Evolutionary conservation across 2,113 vertebrate genomes (phyloP).

Genomic region (Psammodynastes pulverulentus): DNA sequence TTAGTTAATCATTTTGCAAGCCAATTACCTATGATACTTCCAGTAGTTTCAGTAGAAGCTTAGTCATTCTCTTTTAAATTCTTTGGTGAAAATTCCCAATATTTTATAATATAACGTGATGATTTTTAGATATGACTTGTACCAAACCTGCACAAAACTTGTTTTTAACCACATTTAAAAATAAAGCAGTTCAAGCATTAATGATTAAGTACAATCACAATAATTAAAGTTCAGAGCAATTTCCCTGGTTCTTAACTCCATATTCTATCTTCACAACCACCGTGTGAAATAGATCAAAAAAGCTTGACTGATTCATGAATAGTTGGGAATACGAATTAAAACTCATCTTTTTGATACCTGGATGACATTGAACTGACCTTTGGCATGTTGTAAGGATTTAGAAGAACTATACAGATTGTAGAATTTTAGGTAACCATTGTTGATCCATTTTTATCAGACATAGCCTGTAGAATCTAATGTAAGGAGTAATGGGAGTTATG

Average conservation of each 20-base stretch:
- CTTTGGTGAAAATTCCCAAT: neutral
- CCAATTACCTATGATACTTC: conserved; percentile 26
- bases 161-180: neutral
- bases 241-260: neutral
- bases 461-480: neutral
- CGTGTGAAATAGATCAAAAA: neutral
- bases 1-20: conserved; percentile 21
- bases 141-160: conserved; percentile 5
- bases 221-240: neutral
- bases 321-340: neutral
- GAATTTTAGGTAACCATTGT: neutral
- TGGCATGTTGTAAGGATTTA: neutral
- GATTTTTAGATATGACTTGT: neutral
- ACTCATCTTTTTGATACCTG: neutral
- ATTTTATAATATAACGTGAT: conserved; percentile 16
- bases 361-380: neutral
- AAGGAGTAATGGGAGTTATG: neutral
- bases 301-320: neutral
- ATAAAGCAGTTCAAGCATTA: neutral
- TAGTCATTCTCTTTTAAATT: conserved; percentile 4
- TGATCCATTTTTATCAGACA: neutral
- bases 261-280: neutral
- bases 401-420: neutral
- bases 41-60: conserved; percentile 34
- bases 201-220: neutral